Conservation (phyloP, 2,888 invertebrate genomes). For the Prostheceraeus crozeri region DNA sequence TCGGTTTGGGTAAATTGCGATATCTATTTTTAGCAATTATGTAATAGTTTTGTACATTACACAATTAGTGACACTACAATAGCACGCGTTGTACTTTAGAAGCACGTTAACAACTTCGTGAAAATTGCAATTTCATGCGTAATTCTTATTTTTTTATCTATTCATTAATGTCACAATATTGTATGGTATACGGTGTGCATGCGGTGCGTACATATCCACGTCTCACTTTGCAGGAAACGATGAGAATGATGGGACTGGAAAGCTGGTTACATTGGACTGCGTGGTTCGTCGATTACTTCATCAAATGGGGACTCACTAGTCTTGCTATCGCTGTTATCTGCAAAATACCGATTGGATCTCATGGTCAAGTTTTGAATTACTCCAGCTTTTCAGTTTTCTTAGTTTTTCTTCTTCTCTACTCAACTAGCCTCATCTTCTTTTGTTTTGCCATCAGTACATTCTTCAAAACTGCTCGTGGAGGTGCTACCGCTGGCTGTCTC, state of each 20-base stretch:
- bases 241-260: constrained; percentile 82
- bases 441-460: constrained; percentile 72
- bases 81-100: too few relatives aligned
- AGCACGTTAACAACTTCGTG: too few relatives aligned
- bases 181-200: too few relatives aligned
- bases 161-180: too few relatives aligned
- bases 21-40: too few relatives aligned
- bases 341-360: constrained; percentile 43
- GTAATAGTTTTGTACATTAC: too few relatives aligned
- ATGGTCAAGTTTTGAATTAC: constrained; percentile 64
- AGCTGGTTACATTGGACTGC: constrained; percentile 77
- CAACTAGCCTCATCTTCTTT: constrained; percentile 67
- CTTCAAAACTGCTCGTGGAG: constrained; percentile 63
- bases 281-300: constrained; percentile 72
- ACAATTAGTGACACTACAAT: too few relatives aligned
- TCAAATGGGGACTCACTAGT: constrained; percentile 64
- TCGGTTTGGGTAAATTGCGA: too few relatives aligned
- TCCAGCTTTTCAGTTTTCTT: constrained; percentile 66
- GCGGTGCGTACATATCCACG: too few relatives aligned
- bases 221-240: constrained; percentile 70
- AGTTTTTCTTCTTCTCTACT: constrained; percentile 67
- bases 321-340: constrained; percentile 56
- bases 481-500: too few relatives aligned
- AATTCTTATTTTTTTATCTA: too few relatives aligned
- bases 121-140: too few relatives aligned